Percentiles rank a stretch among this genome's conserved stretches.
Evolutionary conservation across 2,113 vertebrate species (phyloP).

Genomic region (Arenaria interpres): DNA sequence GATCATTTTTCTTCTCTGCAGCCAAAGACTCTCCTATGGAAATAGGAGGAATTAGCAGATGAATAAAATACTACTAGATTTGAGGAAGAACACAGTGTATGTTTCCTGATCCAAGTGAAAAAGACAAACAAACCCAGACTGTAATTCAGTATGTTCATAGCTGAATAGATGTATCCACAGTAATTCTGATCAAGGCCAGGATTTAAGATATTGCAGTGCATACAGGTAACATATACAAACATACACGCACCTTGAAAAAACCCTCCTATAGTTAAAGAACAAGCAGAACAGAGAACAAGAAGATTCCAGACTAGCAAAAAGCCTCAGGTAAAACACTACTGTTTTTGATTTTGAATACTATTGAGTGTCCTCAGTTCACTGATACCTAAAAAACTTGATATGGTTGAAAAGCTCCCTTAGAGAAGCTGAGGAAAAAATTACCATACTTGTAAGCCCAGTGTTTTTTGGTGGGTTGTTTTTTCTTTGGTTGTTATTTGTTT

Average conservation of each 20-base stretch:
- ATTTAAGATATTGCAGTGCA: neutral
- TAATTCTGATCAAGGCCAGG: neutral
- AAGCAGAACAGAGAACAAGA: neutral
- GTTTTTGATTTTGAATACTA: neutral
- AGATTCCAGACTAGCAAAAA: neutral
- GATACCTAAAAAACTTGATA: neutral
- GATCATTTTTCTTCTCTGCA: neutral
- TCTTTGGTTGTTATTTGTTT: neutral
- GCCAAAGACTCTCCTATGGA: neutral
- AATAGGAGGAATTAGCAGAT: neutral
- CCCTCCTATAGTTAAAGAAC: neutral
- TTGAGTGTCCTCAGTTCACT: neutral
- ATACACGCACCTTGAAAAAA: neutral
- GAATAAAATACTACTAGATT: neutral
- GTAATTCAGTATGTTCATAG: neutral
- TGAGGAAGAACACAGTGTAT: constrained; percentile 5
- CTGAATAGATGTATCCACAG: neutral
- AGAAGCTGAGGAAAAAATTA: neutral
- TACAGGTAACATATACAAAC: neutral
- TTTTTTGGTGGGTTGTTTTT: neutral
- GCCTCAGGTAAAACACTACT: neutral
- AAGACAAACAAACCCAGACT: neutral
- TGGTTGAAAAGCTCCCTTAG: neutral
- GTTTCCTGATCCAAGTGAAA: neutral
- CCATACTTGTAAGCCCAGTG: neutral